Conservation (phyloP, 2,113 vertebrate species). For the Spilogale gracilis region DNA sequence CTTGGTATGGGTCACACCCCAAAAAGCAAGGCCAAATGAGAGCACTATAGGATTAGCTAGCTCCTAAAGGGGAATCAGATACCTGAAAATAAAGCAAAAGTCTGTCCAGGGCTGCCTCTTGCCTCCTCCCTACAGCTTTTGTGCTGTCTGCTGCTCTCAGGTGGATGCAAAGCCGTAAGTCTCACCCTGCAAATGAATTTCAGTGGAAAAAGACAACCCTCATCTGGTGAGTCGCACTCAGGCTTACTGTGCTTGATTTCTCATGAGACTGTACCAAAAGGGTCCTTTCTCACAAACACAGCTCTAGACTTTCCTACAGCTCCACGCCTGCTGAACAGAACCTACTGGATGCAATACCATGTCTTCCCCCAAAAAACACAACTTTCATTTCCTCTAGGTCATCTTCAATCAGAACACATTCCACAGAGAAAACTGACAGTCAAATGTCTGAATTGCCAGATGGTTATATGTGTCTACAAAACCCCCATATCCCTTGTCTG, state of each 20-base stretch:
- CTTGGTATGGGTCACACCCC: slow-evolving; percentile 60
- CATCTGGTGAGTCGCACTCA: slow-evolving; percentile 61
- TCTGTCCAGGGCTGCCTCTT: slow-evolving; percentile 62
- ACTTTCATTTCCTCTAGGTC: slow-evolving; percentile 70
- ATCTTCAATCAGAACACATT: slow-evolving; percentile 63
- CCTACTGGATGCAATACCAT: neutral
- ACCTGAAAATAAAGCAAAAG: slow-evolving; percentile 71
- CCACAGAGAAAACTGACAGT: slow-evolving; percentile 22
- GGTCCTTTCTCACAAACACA: neutral
- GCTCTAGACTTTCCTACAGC: slow-evolving; percentile 47
- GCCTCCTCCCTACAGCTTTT: slow-evolving; percentile 43
- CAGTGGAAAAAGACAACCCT: slow-evolving; percentile 73
- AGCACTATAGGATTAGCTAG: slow-evolving; percentile 65
- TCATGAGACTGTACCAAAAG: slow-evolving; percentile 67
- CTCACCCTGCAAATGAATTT: slow-evolving; percentile 75
- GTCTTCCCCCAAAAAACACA: slow-evolving; percentile 38
- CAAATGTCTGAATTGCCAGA: slow-evolving; percentile 57
- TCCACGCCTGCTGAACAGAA: neutral
- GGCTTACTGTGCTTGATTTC: slow-evolving; percentile 72
- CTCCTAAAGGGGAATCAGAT: slow-evolving; percentile 62
- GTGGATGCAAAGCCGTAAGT: slow-evolving; percentile 68
- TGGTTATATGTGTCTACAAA: slow-evolving; percentile 43
- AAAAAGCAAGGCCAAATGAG: slow-evolving; percentile 68
- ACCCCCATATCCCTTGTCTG: slow-evolving; percentile 2
- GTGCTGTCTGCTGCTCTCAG: slow-evolving; percentile 48